Evolutionary conservation across 2,888 invertebrate genomes (phyloP).

Genomic region (Macropis europaea): DNA sequence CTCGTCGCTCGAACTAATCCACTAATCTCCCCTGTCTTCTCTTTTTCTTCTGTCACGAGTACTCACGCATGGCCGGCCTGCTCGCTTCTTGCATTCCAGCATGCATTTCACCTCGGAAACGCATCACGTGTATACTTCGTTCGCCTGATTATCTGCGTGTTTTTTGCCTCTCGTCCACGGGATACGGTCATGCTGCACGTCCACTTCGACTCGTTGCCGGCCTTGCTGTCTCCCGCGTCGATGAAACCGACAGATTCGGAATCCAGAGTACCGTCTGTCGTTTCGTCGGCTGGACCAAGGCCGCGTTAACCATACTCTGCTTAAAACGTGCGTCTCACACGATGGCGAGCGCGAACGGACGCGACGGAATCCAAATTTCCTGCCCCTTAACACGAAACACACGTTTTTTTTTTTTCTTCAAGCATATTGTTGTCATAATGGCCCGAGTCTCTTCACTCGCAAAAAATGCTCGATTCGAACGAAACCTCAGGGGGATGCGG

Average conservation of each 20-base stretch:
- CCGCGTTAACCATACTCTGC: conserved; percentile 22
- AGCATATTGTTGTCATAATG: not conserved
- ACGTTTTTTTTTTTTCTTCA: not conserved
- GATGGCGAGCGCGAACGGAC: not conserved
- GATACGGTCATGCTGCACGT: conserved; percentile 2
- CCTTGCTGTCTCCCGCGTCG: conserved; percentile 3
- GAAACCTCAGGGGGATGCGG: too few relatives aligned
- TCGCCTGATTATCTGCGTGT: conserved; percentile 20
- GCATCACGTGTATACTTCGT: conserved; percentile 38
- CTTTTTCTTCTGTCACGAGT: conserved; percentile 44
- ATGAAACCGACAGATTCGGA: conserved; percentile 10
- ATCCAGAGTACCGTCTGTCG: not conserved
- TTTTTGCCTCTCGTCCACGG: not conserved
- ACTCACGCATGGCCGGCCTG: conserved; percentile 12
- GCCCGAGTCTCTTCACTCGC: too few relatives aligned
- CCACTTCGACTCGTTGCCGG: not conserved
- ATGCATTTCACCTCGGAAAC: conserved; percentile 26
- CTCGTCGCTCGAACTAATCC: conserved; percentile 43
- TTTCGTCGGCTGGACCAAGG: conserved; percentile 2
- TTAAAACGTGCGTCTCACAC: conserved; percentile 22
- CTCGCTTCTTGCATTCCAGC: not conserved
- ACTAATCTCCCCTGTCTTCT: conserved; percentile 51
- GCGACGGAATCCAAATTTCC: conserved; percentile 6
- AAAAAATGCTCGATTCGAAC: too few relatives aligned
- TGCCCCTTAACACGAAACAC: conserved; percentile 30